These are phyloP conservation scores for Pseudochromis fuscus DNA, from an alignment of 2,797 vertebrate genomes.

Conservation along the genomic window DNA sequence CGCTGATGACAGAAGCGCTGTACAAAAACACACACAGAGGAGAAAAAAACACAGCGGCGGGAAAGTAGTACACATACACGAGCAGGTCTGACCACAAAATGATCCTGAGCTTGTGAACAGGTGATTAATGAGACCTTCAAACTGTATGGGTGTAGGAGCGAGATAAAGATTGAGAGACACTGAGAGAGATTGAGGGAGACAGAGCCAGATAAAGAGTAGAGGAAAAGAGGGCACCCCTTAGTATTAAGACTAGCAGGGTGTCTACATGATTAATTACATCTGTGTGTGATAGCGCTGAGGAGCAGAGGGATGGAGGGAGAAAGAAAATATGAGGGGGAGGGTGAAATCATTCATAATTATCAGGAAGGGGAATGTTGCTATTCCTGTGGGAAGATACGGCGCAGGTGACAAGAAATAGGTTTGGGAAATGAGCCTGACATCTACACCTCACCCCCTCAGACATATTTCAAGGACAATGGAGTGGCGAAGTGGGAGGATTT, in stretches of 20 bases:
- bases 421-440: constrained; percentile 45
- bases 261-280: constrained; percentile 75
- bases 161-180: constrained; percentile 34
- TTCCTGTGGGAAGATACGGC: constrained; percentile 51
- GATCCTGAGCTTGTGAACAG: constrained; percentile 41
- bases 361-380: constrained; percentile 48
- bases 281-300: constrained; percentile 18
- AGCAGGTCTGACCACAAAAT: constrained; percentile 19
- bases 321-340: constrained; percentile 25
- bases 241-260: constrained; percentile 60
- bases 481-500: constrained; percentile 17
- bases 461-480: constrained; percentile 33
- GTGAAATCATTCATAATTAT: constrained; percentile 61
- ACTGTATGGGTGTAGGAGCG: constrained; percentile 25
- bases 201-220: constrained; percentile 41
- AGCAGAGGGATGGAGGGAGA: constrained; percentile 19
- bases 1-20: constrained; percentile 40
- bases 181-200: constrained; percentile 11
- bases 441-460: constrained; percentile 29
- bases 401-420: constrained; percentile 33
- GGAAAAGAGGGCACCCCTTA: constrained; percentile 42
- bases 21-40: constrained; percentile 1
- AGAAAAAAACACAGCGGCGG: background rate
- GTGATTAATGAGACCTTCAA: constrained; percentile 65
- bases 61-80: background rate